Percentiles rank a stretch among this genome's conserved stretches.
phyloP scores from a whole-genome alignment of 2,888 invertebrate genomes.

The Orchesella flavescens region DNA sequence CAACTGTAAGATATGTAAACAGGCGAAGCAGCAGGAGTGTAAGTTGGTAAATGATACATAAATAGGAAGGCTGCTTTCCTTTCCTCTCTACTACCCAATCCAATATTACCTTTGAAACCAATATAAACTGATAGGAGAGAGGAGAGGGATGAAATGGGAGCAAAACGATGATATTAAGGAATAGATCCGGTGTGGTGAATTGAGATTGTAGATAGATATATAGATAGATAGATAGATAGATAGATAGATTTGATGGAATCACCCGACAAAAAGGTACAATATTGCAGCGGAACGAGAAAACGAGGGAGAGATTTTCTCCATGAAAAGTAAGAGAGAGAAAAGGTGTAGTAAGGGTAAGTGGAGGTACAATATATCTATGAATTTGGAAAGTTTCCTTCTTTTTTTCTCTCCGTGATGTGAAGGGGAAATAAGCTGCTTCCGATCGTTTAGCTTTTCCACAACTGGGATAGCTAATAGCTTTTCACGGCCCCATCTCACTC shows the following conservation, averaged over 20 bases:
- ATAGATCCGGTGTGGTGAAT: constrained; percentile 7
- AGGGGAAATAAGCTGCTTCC: constrained; percentile 5
- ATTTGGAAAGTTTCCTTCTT: too few species aligned
- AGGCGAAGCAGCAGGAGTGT: constrained; percentile 9
- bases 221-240: too few species aligned
- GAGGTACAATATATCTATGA: too few species aligned
- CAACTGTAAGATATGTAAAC: constrained; percentile 36
- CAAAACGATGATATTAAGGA: constrained; percentile 4
- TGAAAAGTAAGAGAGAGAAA: neutral
- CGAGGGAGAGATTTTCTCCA: too few species aligned
- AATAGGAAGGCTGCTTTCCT: neutral
- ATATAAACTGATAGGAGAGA: constrained; percentile 13
- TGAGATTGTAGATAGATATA: neutral
- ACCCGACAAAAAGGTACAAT: neutral
- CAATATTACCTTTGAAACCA: constrained; percentile 18
- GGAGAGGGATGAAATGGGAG: neutral
- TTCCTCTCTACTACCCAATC: neutral
- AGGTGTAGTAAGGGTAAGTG: neutral
- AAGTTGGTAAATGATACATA: constrained; percentile 33
- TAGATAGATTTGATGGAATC: too few species aligned
- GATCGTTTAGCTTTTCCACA: neutral
- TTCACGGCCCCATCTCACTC: neutral
- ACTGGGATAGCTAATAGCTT: constrained; percentile 1
- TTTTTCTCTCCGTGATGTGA: too few species aligned
- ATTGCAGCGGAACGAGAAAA: neutral